Base-by-base conservation (phyloP, 2,113 vertebrate species). In the Sinocyclocheilus anophthalmus region DNA sequence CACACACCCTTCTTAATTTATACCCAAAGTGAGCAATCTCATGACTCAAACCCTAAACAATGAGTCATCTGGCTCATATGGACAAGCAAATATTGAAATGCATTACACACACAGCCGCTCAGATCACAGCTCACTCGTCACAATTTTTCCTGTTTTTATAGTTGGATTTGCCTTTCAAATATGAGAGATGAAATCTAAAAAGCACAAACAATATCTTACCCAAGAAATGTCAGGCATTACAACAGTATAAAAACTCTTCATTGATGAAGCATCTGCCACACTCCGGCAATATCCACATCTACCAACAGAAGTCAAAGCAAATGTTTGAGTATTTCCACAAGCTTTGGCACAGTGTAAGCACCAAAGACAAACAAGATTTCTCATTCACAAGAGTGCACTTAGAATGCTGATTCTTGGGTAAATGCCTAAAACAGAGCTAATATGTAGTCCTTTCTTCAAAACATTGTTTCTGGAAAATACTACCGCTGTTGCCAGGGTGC, bases 151-250 rank as follows among this genome's bases (percentile, higher is more conserved):
- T 48, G 33, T n/a, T 79, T 79, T 61, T 37, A 42, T 24, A 37
- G 30, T 22, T 61, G 26, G 11, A 61, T 79, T 57, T 78, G 53
- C 20, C 16, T 22, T 37, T 55, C 26, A 55, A 48, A 76, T 76
- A 26, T 76, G 22, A 70, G n/a, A 50, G 72, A 76, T 50, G n/a
- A 76, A 76, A 76, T 76, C 72, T 76, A 24, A 75, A 75, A n/a
- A 48, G 42, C 72, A 48, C 42, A 48, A n/a, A 48, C 72, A 75
- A 75, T 48, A 75, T 48, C 12, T 1, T 24, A 24, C 5, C 22
- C 2, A 76, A 76, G 42, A 76, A 26, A 76, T 26, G n/a, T 76
- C 72, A 76, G 72, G 72, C 5, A 22, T 48, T 6, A 42, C 22
- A 76, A 76, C 22, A 16, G 42, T 48, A 76, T 45, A 48, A 76